These are phyloP conservation scores for Bathynomus jamesi DNA, from an alignment of 1,140 invertebrate genomes.

Conservation along the genomic window DNA sequence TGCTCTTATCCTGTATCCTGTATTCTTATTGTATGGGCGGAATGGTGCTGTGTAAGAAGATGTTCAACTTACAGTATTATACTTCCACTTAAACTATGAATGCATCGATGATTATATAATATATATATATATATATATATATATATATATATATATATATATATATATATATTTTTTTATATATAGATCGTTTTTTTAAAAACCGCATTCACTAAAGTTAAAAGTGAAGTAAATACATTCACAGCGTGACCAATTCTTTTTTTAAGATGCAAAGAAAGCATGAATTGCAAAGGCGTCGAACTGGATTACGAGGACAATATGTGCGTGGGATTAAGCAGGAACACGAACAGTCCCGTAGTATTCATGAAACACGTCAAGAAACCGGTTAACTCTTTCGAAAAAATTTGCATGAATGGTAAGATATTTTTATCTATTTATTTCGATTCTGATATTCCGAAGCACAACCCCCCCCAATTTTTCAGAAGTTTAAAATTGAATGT, in stretches of 20 bases:
- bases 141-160: not conserved
- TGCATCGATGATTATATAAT: not conserved
- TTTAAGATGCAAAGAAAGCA: not conserved
- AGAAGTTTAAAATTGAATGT: not conserved
- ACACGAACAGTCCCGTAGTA: not conserved
- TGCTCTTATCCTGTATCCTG: too few relatives aligned
- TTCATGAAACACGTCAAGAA: not conserved
- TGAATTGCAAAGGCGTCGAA: not conserved
- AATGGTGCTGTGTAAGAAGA: not conserved
- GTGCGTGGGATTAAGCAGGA: not conserved
- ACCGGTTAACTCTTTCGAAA: not conserved
- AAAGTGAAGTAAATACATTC: not conserved
- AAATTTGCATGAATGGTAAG: not conserved
- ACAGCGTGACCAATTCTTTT: not conserved
- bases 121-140: not conserved
- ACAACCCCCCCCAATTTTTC: not conserved
- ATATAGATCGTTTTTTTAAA: not conserved
- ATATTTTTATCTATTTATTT: not conserved
- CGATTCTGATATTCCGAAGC: not conserved
- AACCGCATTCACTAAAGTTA: not conserved
- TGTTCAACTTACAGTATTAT: not conserved
- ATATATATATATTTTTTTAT: not conserved
- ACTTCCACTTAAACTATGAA: not conserved
- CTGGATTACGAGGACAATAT: not conserved
- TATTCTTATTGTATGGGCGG: too few relatives aligned